These are phyloP conservation scores for Scolopax mira DNA, from an alignment of 2,113 vertebrate species.

Conservation along the genomic window DNA sequence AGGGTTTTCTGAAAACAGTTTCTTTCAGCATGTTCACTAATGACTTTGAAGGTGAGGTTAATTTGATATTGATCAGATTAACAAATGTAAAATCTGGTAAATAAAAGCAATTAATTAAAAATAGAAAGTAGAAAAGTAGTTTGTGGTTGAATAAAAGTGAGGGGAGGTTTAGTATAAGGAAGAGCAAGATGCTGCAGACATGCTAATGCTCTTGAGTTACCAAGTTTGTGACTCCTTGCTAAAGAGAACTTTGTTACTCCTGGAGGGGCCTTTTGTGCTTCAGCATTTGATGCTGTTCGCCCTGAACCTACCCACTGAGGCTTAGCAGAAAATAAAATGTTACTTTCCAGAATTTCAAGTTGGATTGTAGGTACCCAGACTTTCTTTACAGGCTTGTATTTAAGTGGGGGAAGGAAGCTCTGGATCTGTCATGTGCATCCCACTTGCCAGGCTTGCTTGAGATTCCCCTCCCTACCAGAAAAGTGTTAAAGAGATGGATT, in stretches of 20 bases:
- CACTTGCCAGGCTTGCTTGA: background rate
- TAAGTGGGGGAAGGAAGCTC: background rate
- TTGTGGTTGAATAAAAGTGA: constrained; percentile 26
- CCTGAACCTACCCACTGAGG: background rate
- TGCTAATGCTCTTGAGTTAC: background rate
- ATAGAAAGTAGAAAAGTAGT: background rate
- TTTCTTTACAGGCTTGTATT: background rate
- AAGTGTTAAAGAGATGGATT: background rate
- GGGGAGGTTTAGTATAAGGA: constrained; percentile 38
- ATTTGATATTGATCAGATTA: constrained; percentile 67
- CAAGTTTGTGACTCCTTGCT: background rate
- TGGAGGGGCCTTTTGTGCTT: background rate
- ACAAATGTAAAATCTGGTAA: constrained; percentile 55
- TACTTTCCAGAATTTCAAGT: background rate
- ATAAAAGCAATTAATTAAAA: constrained; percentile 63
- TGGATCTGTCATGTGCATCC: background rate
- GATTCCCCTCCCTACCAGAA: background rate
- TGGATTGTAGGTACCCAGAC: background rate
- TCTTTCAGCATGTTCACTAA: background rate
- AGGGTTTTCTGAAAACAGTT: background rate
- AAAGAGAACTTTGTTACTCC: background rate
- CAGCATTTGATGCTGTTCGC: background rate
- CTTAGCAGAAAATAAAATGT: background rate
- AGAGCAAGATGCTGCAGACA: background rate
- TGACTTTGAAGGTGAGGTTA: constrained; percentile 67